A percentile compares a stretch with the other conserved stretches of the same genome.
Evolutionary conservation across 2,797 vertebrate species (phyloP).

Genomic region (Anas bernieri): DNA sequence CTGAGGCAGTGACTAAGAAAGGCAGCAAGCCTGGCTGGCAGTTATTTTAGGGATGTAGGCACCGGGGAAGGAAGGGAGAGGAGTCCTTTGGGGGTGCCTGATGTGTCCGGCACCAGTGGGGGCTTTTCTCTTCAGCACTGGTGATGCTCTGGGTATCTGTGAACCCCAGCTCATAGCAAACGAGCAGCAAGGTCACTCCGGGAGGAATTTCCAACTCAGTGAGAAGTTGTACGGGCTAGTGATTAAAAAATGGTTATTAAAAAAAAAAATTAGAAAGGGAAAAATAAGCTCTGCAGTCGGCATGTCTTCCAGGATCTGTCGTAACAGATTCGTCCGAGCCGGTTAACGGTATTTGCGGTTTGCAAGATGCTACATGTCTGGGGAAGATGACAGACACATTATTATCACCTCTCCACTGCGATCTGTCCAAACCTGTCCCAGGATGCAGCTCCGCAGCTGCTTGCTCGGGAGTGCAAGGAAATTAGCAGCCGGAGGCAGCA

Average conservation of each 20-base stretch:
- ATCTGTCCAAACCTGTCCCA: constrained; percentile 89
- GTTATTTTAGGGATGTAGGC: background rate
- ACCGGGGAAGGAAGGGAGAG: background rate
- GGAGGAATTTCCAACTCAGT: constrained; percentile 14
- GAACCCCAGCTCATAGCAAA: background rate
- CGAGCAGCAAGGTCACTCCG: background rate
- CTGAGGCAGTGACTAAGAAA: background rate
- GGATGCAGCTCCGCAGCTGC: constrained; percentile 81
- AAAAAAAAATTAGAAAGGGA: constrained; percentile 7
- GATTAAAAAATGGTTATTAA: constrained; percentile 56
- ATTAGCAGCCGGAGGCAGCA: constrained; percentile 77
- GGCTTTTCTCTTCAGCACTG: rapidly evolving
- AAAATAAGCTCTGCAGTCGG: constrained; percentile 31
- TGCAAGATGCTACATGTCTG: constrained; percentile 89
- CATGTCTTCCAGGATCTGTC: constrained; percentile 76
- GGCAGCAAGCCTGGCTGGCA: background rate
- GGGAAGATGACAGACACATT: constrained; percentile 90
- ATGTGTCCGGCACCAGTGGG: rapidly evolving
- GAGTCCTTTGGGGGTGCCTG: background rate
- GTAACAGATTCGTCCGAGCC: constrained; percentile 85
- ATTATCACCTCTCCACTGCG: constrained; percentile 90
- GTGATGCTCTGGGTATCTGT: rapidly evolving
- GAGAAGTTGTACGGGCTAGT: constrained; percentile 10
- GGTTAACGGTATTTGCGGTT: constrained; percentile 90
- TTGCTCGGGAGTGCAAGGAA: constrained; percentile 72